Percentiles rank a stretch among this genome's conserved stretches.
Evolutionary conservation across 2,888 invertebrate species (phyloP).

Genomic region (Morpho deidamia): DNA sequence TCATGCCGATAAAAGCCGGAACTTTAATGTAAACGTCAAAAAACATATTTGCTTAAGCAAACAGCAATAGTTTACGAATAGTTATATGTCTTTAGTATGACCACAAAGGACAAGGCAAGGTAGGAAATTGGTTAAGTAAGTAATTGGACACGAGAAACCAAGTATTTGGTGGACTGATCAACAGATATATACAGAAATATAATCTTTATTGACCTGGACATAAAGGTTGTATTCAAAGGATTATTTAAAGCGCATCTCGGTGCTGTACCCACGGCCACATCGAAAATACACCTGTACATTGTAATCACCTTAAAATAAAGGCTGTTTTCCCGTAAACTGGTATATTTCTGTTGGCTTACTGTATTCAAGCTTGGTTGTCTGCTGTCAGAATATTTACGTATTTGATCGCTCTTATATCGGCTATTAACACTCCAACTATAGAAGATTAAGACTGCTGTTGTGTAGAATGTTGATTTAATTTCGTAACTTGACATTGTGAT

Average conservation of each 20-base stretch:
- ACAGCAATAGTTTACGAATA: too few relatives aligned
- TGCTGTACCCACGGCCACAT: background rate
- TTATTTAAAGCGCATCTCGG: background rate
- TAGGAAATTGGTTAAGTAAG: constrained; percentile 41
- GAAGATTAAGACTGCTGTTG: background rate
- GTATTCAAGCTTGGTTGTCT: constrained; percentile 1
- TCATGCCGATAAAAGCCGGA: too few relatives aligned
- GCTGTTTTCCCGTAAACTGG: background rate
- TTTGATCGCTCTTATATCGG: constrained; percentile 15
- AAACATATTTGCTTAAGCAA: too few relatives aligned
- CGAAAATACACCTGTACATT: background rate
- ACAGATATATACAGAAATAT: background rate
- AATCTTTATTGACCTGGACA: background rate
- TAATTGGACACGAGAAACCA: constrained; percentile 34
- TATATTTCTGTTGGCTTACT: background rate
- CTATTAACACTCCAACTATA: constrained; percentile 8
- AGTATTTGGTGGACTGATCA: constrained; percentile 1
- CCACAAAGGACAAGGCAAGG: constrained; percentile 24
- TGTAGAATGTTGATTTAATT: background rate
- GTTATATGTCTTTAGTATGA: background rate
- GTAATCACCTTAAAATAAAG: constrained; percentile 6
- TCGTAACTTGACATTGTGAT: background rate
- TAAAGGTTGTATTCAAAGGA: constrained; percentile 3
- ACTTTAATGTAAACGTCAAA: too few relatives aligned
- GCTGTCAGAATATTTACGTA: constrained; percentile 14